Evolutionary conservation across 2,113 vertebrate species (phyloP), one percentile per base, ranked within the genome.

Genomic region (Microcebus lehilahytsara): DNA sequence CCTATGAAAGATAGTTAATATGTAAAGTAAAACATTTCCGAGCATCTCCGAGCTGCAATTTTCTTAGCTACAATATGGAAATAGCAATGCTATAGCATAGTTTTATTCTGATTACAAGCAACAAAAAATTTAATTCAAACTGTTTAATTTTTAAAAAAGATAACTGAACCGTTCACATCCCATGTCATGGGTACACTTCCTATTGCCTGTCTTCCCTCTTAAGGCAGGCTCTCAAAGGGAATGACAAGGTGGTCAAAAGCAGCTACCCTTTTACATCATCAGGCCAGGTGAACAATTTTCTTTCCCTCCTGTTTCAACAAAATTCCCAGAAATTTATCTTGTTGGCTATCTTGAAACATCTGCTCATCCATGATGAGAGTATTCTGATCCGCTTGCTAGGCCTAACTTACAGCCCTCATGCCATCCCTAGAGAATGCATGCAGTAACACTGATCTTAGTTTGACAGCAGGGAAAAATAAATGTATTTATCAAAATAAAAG

Each of bases 21-120:
- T 32, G 37, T n/a, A n/a, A 96, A 85, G 53, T 87, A 25, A 97
- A 74, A 77, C 9, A 69, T 69, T 83, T 90, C 86, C 66, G 19
- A 94, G 25, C 9, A 40, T 40, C 25, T 72, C 20, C 58, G 25
- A 7, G 25, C 8, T 40, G 37, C 13, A n/a, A 9, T 30, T 56
- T 91, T 93, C 40, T 84, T 79, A 88, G 67, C 19, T n/a, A 34
- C 19, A 58, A 6, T 79, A 40, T 49, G 0, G 42, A 85, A 62
- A 69, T 17, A 23, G 13, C 13, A 7, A 78, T 74, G 66, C 17
- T 17, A 42, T 56, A 51, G 22, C 13, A 58, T 30, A 72, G 1
- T n/a, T 32, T 89, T 74, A 60, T 60, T 74, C 20, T 58, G 19
- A 5, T 46, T 83, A 53, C 66, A 81, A 72, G 2, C 16, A 79